A percentile compares a stretch with the other conserved stretches of the same genome.
These are phyloP conservation scores for Turnix velox DNA, from an alignment of 2,113 vertebrate species.

Conservation along the genomic window DNA sequence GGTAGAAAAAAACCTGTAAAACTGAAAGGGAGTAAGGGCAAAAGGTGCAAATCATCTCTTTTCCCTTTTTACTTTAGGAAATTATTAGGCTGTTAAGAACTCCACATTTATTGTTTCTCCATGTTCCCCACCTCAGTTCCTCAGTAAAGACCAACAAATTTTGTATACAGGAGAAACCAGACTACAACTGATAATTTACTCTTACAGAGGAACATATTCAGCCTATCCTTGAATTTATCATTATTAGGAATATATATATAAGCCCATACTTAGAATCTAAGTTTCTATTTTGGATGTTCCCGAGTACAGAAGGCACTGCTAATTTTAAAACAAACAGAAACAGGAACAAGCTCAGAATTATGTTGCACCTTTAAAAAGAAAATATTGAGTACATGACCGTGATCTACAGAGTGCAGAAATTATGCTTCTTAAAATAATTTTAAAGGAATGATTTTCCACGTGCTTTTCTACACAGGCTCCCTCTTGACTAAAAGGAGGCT, in stretches of 20 bases:
- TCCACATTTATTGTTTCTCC: not conserved
- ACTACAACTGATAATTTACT: not conserved
- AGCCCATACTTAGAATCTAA: not conserved
- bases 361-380: not conserved
- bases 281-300: conserved; percentile 4
- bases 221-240: not conserved
- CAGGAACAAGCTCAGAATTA: not conserved
- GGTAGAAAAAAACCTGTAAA: not conserved
- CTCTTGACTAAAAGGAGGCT: not conserved
- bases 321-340: conserved; percentile 25
- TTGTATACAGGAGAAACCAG: not conserved
- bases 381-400: not conserved
- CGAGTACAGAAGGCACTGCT: not conserved
- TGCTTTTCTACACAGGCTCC: not conserved
- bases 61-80: not conserved
- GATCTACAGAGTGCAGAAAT: not conserved
- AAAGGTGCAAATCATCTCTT: not conserved
- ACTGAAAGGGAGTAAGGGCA: not conserved
- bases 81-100: not conserved
- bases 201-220: not conserved
- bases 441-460: not conserved
- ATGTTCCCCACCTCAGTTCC: not conserved
- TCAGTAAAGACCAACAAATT: not conserved
- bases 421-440: not conserved
- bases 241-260: conserved; percentile 2